Base-by-base conservation (phyloP, 2,113 vertebrate genomes). In the Sardina pilchardus region DNA sequence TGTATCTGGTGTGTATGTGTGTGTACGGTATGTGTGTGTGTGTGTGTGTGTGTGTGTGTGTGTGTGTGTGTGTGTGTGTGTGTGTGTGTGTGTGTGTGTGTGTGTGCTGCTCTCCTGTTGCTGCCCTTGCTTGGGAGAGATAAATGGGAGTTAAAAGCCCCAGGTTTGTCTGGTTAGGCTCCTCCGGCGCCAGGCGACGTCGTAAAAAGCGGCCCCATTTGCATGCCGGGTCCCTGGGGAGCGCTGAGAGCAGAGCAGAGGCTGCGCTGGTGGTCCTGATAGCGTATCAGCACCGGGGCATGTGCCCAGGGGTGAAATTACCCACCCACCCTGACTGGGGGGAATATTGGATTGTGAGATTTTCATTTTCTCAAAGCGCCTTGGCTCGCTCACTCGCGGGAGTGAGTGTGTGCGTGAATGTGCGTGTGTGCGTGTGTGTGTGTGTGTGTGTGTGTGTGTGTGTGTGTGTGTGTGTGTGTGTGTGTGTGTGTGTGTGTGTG, bases 61-160 rank as follows among this genome's bases (percentile, higher is more conserved):
- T 34, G n/a, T 71, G 63, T 71, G 26, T 71, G 10, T 34, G n/a
- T 71, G 50, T 56, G 16, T 56, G 50, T 56, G 50, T 56, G 50
- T 56, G 50, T 56, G 50, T 21, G 50, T 56, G 50, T 21, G 19
- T 56, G 50, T 21, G 19, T 56, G 50, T 56, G 50, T 56, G 50
- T 21, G 50, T 17, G 4, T 17, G 4, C 21, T 36, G 12, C 71
- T 17, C 26, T 36, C 71, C 14, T 36, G 26, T 78, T 78, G 71
- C 8, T 78, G 34, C 16, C n/a, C 67, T 36, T 87, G 53, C 43
- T 30, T 81, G 44, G 71, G 10, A 50, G 71, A 82, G 75, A 47
- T 84, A 81, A 87, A 84, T 75, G 34, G 19, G 19, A 80, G 84
- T 36, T 78, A 85, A 81, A 48, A 53, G 81, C 83, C 81, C 34